Conservation (phyloP, 1,140 invertebrate species). For the Drosophila equinoxialis region DNA sequence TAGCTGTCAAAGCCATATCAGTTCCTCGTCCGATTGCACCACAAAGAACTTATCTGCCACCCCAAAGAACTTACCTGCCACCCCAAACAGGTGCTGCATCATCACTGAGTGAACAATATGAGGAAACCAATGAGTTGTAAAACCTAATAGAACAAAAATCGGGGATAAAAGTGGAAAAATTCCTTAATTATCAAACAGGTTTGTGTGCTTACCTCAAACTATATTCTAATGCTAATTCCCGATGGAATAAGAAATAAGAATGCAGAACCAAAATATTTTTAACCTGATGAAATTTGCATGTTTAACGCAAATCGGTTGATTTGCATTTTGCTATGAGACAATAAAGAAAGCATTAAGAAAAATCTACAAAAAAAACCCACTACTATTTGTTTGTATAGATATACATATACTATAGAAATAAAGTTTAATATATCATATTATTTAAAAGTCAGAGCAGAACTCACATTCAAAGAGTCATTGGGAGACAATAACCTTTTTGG, state of each 20-base stretch:
- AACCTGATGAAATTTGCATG: slow-evolving; percentile 41
- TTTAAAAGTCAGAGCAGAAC: neutral
- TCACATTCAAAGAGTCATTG: neutral
- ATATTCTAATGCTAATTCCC: slow-evolving; percentile 69
- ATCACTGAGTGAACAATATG: slow-evolving; percentile 8
- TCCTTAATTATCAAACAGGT: slow-evolving; percentile 34
- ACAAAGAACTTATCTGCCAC: slow-evolving; percentile 42
- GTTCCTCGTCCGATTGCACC: neutral
- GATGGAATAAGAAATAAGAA: slow-evolving; percentile 16
- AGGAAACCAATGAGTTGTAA: slow-evolving; percentile 9
- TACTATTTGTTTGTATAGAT: neutral
- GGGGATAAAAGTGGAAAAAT: neutral
- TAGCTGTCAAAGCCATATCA: neutral
- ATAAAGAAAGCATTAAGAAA: slow-evolving; percentile 35
- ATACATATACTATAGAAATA: neutral
- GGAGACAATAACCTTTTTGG: slow-evolving; percentile 61
- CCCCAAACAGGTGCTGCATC: slow-evolving; percentile 20
- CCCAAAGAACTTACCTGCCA: slow-evolving; percentile 42
- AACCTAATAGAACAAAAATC: neutral
- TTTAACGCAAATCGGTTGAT: slow-evolving; percentile 38
- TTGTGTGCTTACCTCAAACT: slow-evolving; percentile 53
- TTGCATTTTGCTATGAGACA: slow-evolving; percentile 49
- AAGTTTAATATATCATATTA: neutral
- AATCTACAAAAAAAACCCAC: slow-evolving; percentile 13
- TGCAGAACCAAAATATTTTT: slow-evolving; percentile 48